A percentile compares a stretch with the other conserved stretches of the same genome.
Conservation (phyloP, 1,140 invertebrate species). For the Catajapyx aquilonaris region DNA sequence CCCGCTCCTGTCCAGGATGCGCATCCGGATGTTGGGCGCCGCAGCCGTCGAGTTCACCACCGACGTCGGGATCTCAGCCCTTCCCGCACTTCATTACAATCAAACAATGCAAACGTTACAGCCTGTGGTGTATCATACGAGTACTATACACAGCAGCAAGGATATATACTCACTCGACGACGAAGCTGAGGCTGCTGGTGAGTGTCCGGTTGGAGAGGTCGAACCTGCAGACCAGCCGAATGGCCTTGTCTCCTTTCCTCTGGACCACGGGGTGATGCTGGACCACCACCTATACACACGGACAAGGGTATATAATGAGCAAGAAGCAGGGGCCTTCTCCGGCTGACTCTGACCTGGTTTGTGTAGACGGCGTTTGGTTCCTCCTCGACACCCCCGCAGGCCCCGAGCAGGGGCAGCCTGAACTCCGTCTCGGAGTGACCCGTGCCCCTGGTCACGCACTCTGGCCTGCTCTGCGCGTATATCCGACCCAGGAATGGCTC, state of each 20-base stretch:
- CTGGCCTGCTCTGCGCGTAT: background rate
- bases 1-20: slow-evolving; percentile 19
- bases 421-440: background rate
- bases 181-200: slow-evolving; percentile 17
- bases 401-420: background rate
- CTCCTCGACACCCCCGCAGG: background rate
- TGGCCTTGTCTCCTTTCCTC: slow-evolving; percentile 29
- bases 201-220: slow-evolving; percentile 15
- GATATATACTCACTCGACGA: slow-evolving; percentile 16
- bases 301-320: too few relatives aligned
- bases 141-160: too few relatives aligned
- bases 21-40: slow-evolving; percentile 17
- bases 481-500: background rate
- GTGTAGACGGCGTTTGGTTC: background rate
- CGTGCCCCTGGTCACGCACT: background rate
- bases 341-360: too few relatives aligned
- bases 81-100: too few relatives aligned
- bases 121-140: too few relatives aligned
- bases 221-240: slow-evolving; percentile 28
- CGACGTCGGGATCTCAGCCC: slow-evolving; percentile 13
- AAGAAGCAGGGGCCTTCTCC: too few relatives aligned
- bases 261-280: slow-evolving; percentile 37
- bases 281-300: slow-evolving; percentile 29
- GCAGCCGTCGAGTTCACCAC: slow-evolving; percentile 22
- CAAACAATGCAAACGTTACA: too few relatives aligned